These are phyloP conservation scores for Drosophila borborema DNA, from an alignment of 2,888 invertebrate species.

Conservation along the genomic window DNA sequence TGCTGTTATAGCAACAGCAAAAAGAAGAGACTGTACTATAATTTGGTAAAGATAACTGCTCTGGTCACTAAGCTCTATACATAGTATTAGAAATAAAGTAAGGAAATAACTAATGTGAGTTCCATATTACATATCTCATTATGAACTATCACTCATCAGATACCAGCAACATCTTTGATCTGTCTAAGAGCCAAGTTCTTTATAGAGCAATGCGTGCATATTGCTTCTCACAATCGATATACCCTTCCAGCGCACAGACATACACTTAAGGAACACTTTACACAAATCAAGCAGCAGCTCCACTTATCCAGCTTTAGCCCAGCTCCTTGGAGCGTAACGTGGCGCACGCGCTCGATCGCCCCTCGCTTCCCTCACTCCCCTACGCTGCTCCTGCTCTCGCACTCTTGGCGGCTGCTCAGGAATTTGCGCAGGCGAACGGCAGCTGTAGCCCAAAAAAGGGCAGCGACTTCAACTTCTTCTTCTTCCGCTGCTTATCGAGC, in stretches of 20 bases:
- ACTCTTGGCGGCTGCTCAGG: constrained; percentile 11
- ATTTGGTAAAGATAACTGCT: neutral
- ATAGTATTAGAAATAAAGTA: no score
- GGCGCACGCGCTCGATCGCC: constrained; percentile 63
- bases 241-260: neutral
- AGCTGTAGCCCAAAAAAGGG: constrained; percentile 68
- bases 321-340: constrained; percentile 62
- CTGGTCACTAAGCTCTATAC: neutral
- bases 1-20: neutral
- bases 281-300: constrained; percentile 37
- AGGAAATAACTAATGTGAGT: no score
- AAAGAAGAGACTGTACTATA: neutral
- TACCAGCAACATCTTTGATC: no score
- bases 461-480: constrained; percentile 48
- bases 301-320: constrained; percentile 22
- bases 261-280: constrained; percentile 31
- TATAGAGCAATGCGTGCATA: no score
- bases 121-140: no score
- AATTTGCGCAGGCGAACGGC: constrained; percentile 58
- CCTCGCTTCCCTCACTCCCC: neutral
- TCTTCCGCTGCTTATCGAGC: constrained; percentile 10
- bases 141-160: no score
- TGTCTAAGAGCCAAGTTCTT: no score
- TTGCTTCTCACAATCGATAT: neutral
- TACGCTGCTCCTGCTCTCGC: no score